These are phyloP conservation scores for Hippolais icterina DNA, from an alignment of 2,113 vertebrate species.

Conservation along the genomic window DNA sequence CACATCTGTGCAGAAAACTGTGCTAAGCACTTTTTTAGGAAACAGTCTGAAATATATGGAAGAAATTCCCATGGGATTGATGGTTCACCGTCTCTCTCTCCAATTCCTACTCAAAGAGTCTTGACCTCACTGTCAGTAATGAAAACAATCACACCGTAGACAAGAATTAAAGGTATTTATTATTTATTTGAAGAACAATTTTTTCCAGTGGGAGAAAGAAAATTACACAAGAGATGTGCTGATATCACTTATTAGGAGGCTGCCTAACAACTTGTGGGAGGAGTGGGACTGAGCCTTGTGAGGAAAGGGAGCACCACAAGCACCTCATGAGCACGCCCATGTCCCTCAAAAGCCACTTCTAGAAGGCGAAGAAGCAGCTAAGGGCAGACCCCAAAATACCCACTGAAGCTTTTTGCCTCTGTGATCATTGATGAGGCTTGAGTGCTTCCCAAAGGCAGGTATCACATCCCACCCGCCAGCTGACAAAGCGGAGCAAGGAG, in stretches of 20 bases:
- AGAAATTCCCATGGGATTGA: not conserved
- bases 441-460: not conserved
- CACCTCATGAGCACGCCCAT: fast-evolving
- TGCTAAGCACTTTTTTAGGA: not conserved
- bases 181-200: conserved; percentile 25
- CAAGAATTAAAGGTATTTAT: not conserved
- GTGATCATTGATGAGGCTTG: not conserved
- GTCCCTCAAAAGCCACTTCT: not conserved
- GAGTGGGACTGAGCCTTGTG: fast-evolving
- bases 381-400: not conserved
- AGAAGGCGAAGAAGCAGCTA: not conserved
- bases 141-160: not conserved
- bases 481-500: not conserved
- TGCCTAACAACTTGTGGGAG: not conserved
- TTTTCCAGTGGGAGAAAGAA: not conserved
- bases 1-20: not conserved
- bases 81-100: not conserved
- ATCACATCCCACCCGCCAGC: not conserved
- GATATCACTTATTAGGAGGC: not conserved
- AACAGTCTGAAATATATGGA: not conserved
- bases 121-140: not conserved
- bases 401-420: not conserved
- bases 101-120: not conserved
- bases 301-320: not conserved
- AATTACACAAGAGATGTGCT: not conserved